phyloP scores from a whole-genome alignment of 1,140 invertebrate species.

The Chironomus striatipennis region DNA sequence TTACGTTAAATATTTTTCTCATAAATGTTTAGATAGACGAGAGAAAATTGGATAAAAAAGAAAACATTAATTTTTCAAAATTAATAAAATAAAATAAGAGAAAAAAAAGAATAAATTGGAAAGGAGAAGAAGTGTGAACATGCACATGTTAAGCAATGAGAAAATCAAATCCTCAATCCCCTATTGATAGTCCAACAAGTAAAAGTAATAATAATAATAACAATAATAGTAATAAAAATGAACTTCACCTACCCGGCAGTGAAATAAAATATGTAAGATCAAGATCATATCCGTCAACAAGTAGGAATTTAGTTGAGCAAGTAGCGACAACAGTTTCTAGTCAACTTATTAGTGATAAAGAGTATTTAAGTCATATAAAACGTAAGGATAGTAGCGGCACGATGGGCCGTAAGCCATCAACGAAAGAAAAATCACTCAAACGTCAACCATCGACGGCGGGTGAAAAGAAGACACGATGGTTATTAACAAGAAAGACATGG shows the following conservation, averaged over 20 bases:
- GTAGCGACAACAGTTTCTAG: slow-evolving; percentile 19
- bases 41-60: too few relatives aligned
- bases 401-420: not conserved
- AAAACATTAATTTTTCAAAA: too few relatives aligned
- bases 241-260: slow-evolving; percentile 15
- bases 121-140: not conserved
- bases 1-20: too few relatives aligned
- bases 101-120: not conserved
- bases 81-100: not conserved
- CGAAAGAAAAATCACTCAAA: not conserved
- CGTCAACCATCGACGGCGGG: not conserved
- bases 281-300: slow-evolving; percentile 1
- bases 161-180: slow-evolving; percentile 14
- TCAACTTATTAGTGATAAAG: slow-evolving; percentile 22
- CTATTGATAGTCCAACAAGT: not conserved
- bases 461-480: slow-evolving; percentile 50
- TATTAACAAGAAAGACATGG: slow-evolving; percentile 80
- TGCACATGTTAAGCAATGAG: slow-evolving; percentile 13
- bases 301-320: slow-evolving; percentile 20
- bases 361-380: slow-evolving; percentile 20
- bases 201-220: not conserved
- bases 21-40: too few relatives aligned
- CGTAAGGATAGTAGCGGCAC: not conserved
- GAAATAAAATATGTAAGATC: slow-evolving; percentile 16
- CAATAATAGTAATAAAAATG: not conserved